phyloP scores from a whole-genome alignment of 2,888 invertebrate species.

The Clusia tigrina region DNA sequence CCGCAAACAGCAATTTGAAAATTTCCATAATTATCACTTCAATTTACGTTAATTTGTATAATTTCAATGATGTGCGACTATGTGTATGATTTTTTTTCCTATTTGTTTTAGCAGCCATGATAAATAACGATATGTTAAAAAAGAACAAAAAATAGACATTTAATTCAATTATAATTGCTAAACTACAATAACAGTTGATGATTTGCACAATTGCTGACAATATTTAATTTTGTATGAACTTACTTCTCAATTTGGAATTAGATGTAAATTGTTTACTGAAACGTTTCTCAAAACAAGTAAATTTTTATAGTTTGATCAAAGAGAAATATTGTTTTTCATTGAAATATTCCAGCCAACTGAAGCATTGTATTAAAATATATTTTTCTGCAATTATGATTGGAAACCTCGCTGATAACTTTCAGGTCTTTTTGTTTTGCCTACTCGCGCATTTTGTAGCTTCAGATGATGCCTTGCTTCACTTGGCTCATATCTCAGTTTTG shows the following conservation, averaged over 20 bases:
- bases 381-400: background rate
- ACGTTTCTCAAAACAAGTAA: background rate
- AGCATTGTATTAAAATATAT: background rate
- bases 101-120: no score
- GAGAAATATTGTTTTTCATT: background rate
- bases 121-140: background rate
- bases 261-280: background rate
- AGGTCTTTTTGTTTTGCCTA: background rate
- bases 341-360: background rate
- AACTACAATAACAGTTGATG: background rate
- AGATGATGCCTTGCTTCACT: background rate
- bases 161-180: background rate
- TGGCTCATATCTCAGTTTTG: background rate
- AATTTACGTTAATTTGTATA: constrained; percentile 22
- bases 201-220: background rate
- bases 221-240: background rate
- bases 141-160: background rate
- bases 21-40: constrained; percentile 24
- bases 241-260: background rate
- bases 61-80: background rate
- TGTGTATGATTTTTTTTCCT: background rate
- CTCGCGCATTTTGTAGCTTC: background rate
- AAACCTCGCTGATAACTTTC: background rate
- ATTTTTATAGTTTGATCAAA: no score
- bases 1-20: constrained; percentile 7